Conservation (phyloP, 2,113 vertebrate genomes). For the Osmerus mordax region DNA sequence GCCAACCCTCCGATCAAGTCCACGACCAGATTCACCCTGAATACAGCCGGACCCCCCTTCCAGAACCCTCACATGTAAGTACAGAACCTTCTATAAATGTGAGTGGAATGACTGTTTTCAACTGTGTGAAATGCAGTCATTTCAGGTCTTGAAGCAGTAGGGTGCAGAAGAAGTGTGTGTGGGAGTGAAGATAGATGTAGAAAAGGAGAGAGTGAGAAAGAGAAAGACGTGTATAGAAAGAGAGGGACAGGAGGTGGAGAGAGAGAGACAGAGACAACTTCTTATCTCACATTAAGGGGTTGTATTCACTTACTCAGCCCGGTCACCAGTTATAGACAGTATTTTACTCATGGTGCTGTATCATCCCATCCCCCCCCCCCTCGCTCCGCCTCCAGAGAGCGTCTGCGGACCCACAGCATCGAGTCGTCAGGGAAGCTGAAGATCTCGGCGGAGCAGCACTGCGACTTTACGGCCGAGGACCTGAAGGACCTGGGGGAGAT, state of each 20-base stretch:
- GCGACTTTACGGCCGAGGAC: conserved; percentile 98
- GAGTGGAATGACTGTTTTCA: no score
- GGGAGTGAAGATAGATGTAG: no score
- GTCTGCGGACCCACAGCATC: conserved; percentile 97
- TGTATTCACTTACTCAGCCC: not conserved
- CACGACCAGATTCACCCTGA: conserved; percentile 90
- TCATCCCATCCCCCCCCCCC: not conserved
- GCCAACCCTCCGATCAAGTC: conserved; percentile 97
- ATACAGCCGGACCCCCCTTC: conserved; percentile 87
- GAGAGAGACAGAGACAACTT: not conserved
- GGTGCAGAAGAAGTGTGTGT: no score
- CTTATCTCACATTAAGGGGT: not conserved
- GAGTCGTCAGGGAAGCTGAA: conserved; percentile 99
- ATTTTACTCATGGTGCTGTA: no score
- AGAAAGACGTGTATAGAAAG: no score
- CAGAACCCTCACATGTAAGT: conserved; percentile 99
- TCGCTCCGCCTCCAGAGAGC: conserved; percentile 78
- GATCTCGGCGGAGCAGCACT: conserved; percentile 95
- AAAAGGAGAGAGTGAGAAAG: no score
- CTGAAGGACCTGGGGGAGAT: conserved; percentile 98
- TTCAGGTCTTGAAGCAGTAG: no score
- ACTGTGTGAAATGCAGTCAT: no score
- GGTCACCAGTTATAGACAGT: no score
- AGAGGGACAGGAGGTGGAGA: no score
- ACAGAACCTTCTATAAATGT: not conserved